Percentiles rank a stretch among this genome's conserved stretches.
Conservation (phyloP, 2,888 invertebrate species). For the Crepidodera aurea region DNA sequence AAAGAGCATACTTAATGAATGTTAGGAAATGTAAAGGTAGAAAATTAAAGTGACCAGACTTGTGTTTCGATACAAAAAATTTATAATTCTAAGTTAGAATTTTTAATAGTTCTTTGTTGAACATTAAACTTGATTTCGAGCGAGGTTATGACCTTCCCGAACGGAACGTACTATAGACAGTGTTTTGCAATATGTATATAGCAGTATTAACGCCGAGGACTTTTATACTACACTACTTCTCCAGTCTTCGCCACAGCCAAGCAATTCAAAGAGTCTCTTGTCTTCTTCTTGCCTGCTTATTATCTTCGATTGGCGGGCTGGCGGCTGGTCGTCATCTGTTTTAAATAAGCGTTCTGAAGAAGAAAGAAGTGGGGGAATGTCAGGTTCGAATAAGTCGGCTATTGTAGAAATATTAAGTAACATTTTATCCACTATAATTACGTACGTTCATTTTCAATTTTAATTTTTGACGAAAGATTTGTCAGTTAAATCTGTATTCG, state of each 20-base stretch:
- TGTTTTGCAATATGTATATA: no score
- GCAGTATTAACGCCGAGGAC: not conserved
- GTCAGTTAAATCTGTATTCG: no score
- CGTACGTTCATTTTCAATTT: not conserved
- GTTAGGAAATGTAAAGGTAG: no score
- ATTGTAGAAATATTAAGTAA: slow-evolving; percentile 11
- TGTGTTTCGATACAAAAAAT: no score
- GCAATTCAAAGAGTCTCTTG: slow-evolving; percentile 30
- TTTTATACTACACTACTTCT: not conserved
- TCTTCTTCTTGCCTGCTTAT: slow-evolving; percentile 36
- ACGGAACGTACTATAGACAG: no score
- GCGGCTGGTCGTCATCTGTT: slow-evolving; percentile 33
- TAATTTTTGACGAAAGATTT: no score
- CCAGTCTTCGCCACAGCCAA: slow-evolving; percentile 16
- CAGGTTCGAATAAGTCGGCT: slow-evolving; percentile 4
- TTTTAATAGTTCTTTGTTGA: no score
- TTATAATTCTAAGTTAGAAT: no score
- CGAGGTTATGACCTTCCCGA: no score
- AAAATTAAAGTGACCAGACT: no score
- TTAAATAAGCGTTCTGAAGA: slow-evolving; percentile 18
- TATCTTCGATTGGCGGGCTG: slow-evolving; percentile 34
- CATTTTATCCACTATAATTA: not conserved
- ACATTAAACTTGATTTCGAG: no score
- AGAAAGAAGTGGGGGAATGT: not conserved
- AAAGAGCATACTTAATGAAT: no score